Conservation (phyloP, 2,888 invertebrate species). For the Cosmorhoe ocellata region DNA sequence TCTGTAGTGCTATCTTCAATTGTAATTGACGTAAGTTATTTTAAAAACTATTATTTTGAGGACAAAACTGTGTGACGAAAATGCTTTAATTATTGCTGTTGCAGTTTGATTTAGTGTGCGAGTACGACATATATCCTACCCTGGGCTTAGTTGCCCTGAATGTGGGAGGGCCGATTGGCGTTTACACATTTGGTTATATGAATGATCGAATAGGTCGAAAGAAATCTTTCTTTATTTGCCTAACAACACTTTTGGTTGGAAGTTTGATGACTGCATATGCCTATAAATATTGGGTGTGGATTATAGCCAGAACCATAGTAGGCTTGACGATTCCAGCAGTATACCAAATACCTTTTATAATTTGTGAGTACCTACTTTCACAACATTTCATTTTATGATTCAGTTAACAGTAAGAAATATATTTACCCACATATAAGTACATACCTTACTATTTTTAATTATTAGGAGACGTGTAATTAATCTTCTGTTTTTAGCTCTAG, state of each 20-base stretch:
- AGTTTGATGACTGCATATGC: constrained; percentile 91
- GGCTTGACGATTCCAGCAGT: constrained; percentile 95
- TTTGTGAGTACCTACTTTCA: constrained; percentile 85
- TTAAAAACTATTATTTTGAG: neutral
- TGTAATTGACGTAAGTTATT: constrained; percentile 89
- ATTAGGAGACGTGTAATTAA: neutral
- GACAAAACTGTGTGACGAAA: neutral
- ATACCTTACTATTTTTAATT: neutral
- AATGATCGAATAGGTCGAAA: constrained; percentile 94
- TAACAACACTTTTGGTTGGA: constrained; percentile 90
- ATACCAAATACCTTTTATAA: constrained; percentile 97
- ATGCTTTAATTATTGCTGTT: constrained; percentile 44
- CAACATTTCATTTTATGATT: neutral
- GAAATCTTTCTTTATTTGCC: constrained; percentile 92
- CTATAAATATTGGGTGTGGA: constrained; percentile 92
- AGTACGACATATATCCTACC: constrained; percentile 92
- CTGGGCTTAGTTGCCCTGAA: constrained; percentile 93
- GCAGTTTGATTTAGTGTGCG: constrained; percentile 95
- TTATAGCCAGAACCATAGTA: constrained; percentile 90
- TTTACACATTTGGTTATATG: constrained; percentile 92
- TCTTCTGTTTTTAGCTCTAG: constrained; percentile 86
- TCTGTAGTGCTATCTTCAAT: constrained; percentile 88
- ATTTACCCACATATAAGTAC: no score
- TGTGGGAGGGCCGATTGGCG: constrained; percentile 94
- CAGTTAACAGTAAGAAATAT: neutral